Conservation (phyloP, 2,113 vertebrate genomes). For the Ovis canadensis region DNA sequence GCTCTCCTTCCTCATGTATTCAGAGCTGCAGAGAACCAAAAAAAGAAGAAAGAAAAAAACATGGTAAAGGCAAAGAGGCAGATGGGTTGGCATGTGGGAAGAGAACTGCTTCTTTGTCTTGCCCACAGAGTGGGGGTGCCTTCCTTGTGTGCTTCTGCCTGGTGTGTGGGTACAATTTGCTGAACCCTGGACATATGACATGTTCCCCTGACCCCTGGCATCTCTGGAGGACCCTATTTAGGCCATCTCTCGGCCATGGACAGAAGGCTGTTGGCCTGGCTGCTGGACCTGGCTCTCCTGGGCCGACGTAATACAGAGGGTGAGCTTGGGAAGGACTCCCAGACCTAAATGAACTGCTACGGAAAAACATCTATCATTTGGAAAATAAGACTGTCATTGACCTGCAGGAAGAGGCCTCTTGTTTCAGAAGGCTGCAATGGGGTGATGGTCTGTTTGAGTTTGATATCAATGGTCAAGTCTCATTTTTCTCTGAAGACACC, state of each 20-base stretch:
- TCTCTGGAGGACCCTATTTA: background rate
- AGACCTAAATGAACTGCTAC: background rate
- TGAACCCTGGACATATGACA: constrained; percentile 2
- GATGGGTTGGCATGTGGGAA: constrained; percentile 58
- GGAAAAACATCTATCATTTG: background rate
- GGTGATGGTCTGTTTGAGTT: background rate
- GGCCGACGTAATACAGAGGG: background rate
- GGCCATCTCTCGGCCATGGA: background rate
- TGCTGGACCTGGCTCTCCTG: background rate
- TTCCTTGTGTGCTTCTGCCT: constrained; percentile 51
- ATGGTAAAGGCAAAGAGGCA: constrained; percentile 55
- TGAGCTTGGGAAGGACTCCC: background rate
- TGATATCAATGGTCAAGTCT: constrained; percentile 7
- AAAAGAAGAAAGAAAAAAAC: background rate
- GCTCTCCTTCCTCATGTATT: constrained; percentile 53
- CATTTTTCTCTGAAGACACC: background rate
- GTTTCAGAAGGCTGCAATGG: background rate
- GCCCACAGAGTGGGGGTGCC: constrained; percentile 53
- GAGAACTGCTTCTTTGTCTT: constrained; percentile 51
- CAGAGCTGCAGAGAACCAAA: constrained; percentile 58
- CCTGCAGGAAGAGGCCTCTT: background rate
- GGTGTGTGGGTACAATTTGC: constrained; percentile 49
- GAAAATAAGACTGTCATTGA: background rate
- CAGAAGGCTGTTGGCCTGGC: background rate
- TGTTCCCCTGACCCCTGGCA: background rate